phyloP scores from a whole-genome alignment of 2,113 vertebrate genomes.

The cat (Felis catus) region DNA sequence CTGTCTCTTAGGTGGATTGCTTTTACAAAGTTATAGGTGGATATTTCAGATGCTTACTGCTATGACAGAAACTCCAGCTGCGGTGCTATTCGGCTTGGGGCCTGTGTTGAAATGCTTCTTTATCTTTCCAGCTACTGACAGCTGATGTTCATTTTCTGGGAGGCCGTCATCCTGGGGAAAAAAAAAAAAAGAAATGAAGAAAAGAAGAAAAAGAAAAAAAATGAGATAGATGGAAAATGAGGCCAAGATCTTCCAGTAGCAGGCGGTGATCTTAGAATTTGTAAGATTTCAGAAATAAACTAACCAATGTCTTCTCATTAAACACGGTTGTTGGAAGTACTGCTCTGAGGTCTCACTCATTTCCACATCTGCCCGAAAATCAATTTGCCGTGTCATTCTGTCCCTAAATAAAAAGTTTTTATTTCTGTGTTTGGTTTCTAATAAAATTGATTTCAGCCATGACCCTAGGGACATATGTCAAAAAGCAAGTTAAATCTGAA shows the following conservation, averaged over 20 bases:
- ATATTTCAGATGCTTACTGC: constrained; percentile 93
- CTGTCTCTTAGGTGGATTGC: constrained; percentile 58
- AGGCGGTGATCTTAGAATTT: background rate
- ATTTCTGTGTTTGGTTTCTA: constrained; percentile 5
- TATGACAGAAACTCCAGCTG: constrained; percentile 97
- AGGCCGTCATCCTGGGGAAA: constrained; percentile 90
- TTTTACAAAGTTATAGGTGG: constrained; percentile 72
- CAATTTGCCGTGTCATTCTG: background rate
- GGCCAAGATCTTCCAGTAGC: background rate
- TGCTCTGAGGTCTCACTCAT: background rate
- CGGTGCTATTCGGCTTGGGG: constrained; percentile 91
- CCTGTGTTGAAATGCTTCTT: constrained; percentile 97
- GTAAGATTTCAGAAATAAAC: background rate
- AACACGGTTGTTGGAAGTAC: background rate
- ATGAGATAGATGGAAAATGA: constrained; percentile 30
- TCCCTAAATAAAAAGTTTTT: background rate
- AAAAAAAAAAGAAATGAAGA: background rate
- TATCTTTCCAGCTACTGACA: constrained; percentile 96
- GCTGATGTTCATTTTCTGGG: constrained; percentile 93
- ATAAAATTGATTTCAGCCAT: background rate
- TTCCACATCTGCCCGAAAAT: background rate
- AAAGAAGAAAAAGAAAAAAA: background rate
- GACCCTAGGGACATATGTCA: background rate
- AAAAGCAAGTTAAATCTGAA: constrained; percentile 12
- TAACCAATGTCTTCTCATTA: background rate